A percentile compares a stretch with the other conserved stretches of the same genome.
Evolutionary conservation across 1,140 invertebrate genomes (phyloP).

Genomic region (Caenorhabditis inopinata): DNA sequence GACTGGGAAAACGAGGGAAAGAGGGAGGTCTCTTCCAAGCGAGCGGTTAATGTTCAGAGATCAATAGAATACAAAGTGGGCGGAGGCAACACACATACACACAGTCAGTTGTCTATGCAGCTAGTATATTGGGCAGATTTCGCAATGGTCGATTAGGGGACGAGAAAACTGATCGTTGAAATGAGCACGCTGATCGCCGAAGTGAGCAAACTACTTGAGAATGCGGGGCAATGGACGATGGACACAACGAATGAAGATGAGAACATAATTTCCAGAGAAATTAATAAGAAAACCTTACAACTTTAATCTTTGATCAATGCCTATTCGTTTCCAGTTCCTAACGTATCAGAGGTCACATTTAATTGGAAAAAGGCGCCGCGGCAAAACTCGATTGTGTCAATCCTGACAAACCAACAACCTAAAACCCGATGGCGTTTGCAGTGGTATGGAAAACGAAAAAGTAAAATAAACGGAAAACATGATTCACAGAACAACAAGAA

Average conservation of each 20-base stretch:
- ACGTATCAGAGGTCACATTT: conserved; percentile 26
- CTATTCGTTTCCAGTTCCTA: conserved; percentile 14
- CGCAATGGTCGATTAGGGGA: conserved; percentile 15
- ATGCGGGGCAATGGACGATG: not conserved
- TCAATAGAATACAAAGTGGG: conserved; percentile 31
- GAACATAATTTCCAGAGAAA: conserved; percentile 2
- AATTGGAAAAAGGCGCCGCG: not conserved
- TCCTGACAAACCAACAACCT: conserved; percentile 19
- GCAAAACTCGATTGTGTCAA: conserved; percentile 23
- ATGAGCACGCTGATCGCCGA: conserved; percentile 20
- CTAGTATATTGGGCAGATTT: conserved; percentile 30
- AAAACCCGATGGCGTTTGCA: not conserved
- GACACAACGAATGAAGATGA: conserved; percentile 10
- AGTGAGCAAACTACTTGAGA: conserved; percentile 29
- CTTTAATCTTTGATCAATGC: conserved; percentile 8
- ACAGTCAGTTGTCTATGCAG: conserved; percentile 26
- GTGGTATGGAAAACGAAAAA: not conserved
- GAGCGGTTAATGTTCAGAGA: conserved; percentile 33
- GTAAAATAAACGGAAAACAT: not conserved
- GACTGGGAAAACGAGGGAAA: conserved; percentile 22
- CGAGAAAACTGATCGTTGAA: conserved; percentile 5
- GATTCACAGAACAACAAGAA: not conserved
- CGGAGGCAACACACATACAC: not conserved
- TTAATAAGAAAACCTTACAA: not conserved
- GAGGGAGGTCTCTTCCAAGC: conserved; percentile 32